phyloP scores from a whole-genome alignment of 2,888 invertebrate genomes.

The Ophioninae sp. region DNA sequence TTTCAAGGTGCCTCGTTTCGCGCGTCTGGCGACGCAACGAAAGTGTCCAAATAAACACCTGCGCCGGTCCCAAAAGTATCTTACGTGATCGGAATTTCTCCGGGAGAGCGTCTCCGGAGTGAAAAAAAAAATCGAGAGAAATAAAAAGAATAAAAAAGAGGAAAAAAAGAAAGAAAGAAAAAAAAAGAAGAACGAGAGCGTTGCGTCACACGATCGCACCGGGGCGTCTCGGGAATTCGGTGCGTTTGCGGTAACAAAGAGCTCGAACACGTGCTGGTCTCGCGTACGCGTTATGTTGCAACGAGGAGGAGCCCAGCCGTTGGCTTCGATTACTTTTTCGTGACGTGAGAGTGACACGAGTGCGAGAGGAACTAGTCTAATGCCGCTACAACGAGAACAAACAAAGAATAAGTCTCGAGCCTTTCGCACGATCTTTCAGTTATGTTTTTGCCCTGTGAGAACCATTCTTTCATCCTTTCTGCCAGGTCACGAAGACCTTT shows the following conservation, averaged over 20 bases:
- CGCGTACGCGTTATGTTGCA: slow-evolving; percentile 29
- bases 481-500: neutral
- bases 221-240: slow-evolving; percentile 44
- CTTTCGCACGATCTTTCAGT: neutral
- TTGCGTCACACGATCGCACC: slow-evolving; percentile 50
- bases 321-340: neutral
- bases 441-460: neutral
- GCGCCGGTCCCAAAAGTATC: neutral
- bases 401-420: neutral
- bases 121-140: neutral
- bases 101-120: neutral
- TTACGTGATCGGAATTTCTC: slow-evolving; percentile 22
- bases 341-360: neutral
- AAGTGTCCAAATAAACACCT: neutral
- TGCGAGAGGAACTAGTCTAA: neutral
- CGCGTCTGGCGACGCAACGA: neutral
- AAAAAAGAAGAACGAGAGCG: neutral
- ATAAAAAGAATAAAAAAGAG: neutral
- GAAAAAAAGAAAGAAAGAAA: neutral
- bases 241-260: slow-evolving; percentile 29
- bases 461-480: neutral
- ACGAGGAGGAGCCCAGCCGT: neutral
- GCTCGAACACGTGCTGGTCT: slow-evolving; percentile 24
- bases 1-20: neutral
- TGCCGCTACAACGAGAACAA: neutral